Conservation (phyloP, 1,140 invertebrate species). For the Vanessa tameamea region DNA sequence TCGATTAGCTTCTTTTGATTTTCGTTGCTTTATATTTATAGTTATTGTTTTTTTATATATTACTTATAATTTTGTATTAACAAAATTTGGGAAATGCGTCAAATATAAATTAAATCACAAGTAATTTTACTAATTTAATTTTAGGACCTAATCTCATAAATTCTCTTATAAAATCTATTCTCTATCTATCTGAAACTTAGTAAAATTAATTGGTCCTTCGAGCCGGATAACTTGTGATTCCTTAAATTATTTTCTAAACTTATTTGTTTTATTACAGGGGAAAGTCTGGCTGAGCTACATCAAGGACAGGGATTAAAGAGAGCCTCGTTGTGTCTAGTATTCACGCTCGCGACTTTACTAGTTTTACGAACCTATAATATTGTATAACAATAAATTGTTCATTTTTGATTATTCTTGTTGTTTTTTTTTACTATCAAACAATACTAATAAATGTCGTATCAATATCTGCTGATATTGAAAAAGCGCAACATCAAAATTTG, state of each 20-base stretch:
- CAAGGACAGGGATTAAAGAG: slow-evolving; percentile 48
- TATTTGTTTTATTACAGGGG: slow-evolving; percentile 50
- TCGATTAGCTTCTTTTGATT: too few relatives aligned
- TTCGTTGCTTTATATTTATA: too few relatives aligned
- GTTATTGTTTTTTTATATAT: too few relatives aligned
- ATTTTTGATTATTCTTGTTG: slow-evolving; percentile 49
- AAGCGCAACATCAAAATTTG: not conserved
- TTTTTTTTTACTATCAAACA: slow-evolving; percentile 15
- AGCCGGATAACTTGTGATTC: not conserved
- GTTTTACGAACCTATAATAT: slow-evolving; percentile 56
- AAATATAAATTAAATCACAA: not conserved
- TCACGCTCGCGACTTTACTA: slow-evolving; percentile 46
- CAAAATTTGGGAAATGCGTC: too few relatives aligned
- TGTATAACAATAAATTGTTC: slow-evolving; percentile 71
- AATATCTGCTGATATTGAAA: not conserved
- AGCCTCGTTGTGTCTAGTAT: slow-evolving; percentile 24
- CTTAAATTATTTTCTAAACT: slow-evolving; percentile 3
- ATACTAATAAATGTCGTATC: not conserved
- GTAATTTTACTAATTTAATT: not conserved
- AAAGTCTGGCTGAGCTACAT: slow-evolving; percentile 71
- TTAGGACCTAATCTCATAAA: not conserved
- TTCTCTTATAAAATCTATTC: not conserved
- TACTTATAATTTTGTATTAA: too few relatives aligned
- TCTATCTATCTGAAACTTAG: not conserved
- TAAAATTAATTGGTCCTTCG: slow-evolving; percentile 7